Conservation (phyloP, 1,140 invertebrate genomes). For the Drosophila fuyamai region DNA sequence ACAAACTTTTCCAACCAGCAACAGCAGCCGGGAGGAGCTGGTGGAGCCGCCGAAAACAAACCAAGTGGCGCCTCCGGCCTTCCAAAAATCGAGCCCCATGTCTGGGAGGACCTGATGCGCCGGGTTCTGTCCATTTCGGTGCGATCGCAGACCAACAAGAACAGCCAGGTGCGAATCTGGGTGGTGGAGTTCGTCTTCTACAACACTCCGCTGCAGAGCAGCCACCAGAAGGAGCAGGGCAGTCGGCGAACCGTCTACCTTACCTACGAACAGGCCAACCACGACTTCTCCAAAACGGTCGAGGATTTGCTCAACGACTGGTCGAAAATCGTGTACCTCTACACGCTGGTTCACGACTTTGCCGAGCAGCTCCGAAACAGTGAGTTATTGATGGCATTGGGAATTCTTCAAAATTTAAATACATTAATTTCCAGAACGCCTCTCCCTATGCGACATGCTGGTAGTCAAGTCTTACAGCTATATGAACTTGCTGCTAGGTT, state of each 20-base stretch:
- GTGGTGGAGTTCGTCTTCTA: conserved; percentile 96
- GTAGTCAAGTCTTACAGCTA: conserved; percentile 94
- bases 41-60: conserved; percentile 15
- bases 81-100: conserved; percentile 84
- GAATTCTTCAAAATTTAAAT: no score
- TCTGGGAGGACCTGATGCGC: conserved; percentile 89
- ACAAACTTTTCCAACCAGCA: conserved; percentile 23
- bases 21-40: conserved; percentile 17
- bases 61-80: conserved; percentile 43
- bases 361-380: conserved; percentile 89
- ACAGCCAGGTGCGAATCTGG: conserved; percentile 89
- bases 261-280: conserved; percentile 93
- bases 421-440: conserved; percentile 85
- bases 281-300: conserved; percentile 90
- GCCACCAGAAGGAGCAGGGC: conserved; percentile 94
- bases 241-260: conserved; percentile 93
- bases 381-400: conserved; percentile 55
- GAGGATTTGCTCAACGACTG: conserved; percentile 95
- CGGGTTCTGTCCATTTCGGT: conserved; percentile 94
- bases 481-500: conserved; percentile 91
- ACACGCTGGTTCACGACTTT: conserved; percentile 92
- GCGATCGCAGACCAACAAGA: conserved; percentile 90
- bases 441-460: conserved; percentile 87
- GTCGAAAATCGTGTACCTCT: conserved; percentile 95
- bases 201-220: conserved; percentile 92